A percentile compares a stretch with the other conserved stretches of the same genome.
Conservation (phyloP, 2,888 invertebrate genomes). For the Teinopalpus imperialis region DNA sequence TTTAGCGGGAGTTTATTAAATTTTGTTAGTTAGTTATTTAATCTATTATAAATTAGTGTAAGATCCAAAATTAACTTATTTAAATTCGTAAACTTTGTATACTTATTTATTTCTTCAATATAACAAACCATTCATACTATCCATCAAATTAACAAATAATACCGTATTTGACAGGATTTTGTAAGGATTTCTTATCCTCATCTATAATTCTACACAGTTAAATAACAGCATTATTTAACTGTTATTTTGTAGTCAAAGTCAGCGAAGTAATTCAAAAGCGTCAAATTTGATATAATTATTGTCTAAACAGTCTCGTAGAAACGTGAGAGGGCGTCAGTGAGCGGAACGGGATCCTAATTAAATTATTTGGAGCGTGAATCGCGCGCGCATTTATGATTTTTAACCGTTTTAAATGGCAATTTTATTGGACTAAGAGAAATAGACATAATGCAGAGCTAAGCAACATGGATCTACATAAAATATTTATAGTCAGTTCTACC, state of each 20-base stretch:
- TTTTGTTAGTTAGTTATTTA: too few species aligned
- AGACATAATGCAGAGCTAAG: slow-evolving; percentile 14
- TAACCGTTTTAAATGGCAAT: slow-evolving; percentile 40
- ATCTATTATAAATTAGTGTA: too few species aligned
- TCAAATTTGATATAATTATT: slow-evolving; percentile 53
- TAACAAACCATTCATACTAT: too few species aligned
- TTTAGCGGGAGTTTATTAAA: too few species aligned
- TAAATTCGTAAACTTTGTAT: too few species aligned
- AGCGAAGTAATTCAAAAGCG: slow-evolving; percentile 38
- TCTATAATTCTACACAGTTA: too few species aligned
- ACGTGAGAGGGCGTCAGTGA: slow-evolving; percentile 58
- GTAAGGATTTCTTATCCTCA: too few species aligned
- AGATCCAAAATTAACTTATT: too few species aligned
- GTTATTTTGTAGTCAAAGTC: slow-evolving; percentile 5
- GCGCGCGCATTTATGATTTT: slow-evolving; percentile 54
- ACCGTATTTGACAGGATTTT: too few species aligned
- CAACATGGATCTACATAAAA: slow-evolving; percentile 2
- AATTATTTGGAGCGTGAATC: slow-evolving; percentile 71
- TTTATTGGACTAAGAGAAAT: slow-evolving; percentile 29
- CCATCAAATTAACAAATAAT: too few species aligned
- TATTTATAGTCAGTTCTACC: slow-evolving; percentile 1
- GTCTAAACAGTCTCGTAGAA: slow-evolving; percentile 62
- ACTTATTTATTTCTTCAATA: too few species aligned
- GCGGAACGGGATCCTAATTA: slow-evolving; percentile 79
- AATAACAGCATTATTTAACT: too few species aligned